phyloP scores from a whole-genome alignment of 2,797 vertebrate genomes.

The Gallirallus australis region DNA sequence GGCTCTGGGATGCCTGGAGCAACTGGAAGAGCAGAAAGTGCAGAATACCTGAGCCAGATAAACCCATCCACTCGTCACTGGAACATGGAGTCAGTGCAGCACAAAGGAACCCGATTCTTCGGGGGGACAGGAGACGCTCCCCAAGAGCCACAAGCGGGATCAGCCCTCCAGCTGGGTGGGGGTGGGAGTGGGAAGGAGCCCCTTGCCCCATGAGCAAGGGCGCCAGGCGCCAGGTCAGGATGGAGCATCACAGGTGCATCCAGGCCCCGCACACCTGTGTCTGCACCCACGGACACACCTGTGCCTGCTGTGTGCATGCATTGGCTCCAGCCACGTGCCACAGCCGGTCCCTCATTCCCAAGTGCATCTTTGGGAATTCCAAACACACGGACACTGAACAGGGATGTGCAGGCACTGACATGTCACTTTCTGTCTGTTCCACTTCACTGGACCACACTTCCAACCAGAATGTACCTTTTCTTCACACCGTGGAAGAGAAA shows the following conservation, averaged over 20 bases:
- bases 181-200: neutral
- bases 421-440: neutral
- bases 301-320: rapidly evolving
- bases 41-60: neutral
- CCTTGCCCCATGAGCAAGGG: neutral
- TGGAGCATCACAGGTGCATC: neutral
- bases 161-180: too few relatives aligned
- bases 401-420: neutral
- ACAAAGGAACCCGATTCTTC: neutral
- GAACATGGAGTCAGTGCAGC: rapidly evolving
- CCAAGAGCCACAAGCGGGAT: neutral
- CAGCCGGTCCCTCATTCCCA: neutral
- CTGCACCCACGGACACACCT: neutral
- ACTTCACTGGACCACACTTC: neutral
- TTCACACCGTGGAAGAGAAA: neutral
- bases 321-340: neutral
- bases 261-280: neutral
- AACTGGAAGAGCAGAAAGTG: neutral
- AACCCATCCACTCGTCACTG: neutral
- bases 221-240: too few relatives aligned
- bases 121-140: rapidly evolving
- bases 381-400: neutral
- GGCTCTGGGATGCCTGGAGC: neutral
- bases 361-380: neutral
- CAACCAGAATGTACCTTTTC: neutral